Percentiles rank a stretch among this genome's conserved stretches.
phyloP scores from a whole-genome alignment of 2,888 invertebrate genomes.

The Nephrotoma appendiculata region DNA sequence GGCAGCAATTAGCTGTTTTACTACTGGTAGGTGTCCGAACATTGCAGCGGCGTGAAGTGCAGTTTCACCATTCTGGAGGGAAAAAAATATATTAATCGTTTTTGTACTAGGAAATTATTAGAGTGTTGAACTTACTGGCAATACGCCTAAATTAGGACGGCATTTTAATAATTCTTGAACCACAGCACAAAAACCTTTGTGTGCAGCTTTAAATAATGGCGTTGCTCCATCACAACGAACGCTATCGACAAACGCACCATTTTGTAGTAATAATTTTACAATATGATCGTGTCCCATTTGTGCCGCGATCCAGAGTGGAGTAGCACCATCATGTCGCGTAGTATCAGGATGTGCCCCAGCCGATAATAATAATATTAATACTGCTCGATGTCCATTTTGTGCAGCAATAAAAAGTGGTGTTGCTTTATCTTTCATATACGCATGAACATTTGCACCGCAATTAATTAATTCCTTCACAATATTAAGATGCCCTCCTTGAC shows the following conservation, averaged over 20 bases:
- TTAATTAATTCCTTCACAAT: constrained; percentile 73
- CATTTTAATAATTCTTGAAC: constrained; percentile 69
- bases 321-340: constrained; percentile 69
- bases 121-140: constrained; percentile 46
- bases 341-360: constrained; percentile 60
- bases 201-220: constrained; percentile 85
- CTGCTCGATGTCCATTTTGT: constrained; percentile 82
- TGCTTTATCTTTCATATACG: constrained; percentile 84
- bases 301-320: constrained; percentile 86
- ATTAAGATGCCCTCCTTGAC: constrained; percentile 80
- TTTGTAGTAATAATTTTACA: constrained; percentile 58
- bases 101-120: constrained; percentile 17
- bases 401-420: constrained; percentile 85
- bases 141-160: constrained; percentile 63
- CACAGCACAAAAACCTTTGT: constrained; percentile 84
- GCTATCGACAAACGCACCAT: constrained; percentile 66
- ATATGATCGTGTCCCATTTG: constrained; percentile 88
- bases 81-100: constrained; percentile 2
- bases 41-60: constrained; percentile 83
- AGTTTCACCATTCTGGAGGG: constrained; percentile 73
- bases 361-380: constrained; percentile 54
- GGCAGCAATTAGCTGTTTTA: constrained; percentile 56
- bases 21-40: constrained; percentile 70
- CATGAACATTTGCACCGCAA: constrained; percentile 67
- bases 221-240: constrained; percentile 84